Base-by-base conservation (phyloP, 2,113 vertebrate species). In the Desmodus rotundus region DNA sequence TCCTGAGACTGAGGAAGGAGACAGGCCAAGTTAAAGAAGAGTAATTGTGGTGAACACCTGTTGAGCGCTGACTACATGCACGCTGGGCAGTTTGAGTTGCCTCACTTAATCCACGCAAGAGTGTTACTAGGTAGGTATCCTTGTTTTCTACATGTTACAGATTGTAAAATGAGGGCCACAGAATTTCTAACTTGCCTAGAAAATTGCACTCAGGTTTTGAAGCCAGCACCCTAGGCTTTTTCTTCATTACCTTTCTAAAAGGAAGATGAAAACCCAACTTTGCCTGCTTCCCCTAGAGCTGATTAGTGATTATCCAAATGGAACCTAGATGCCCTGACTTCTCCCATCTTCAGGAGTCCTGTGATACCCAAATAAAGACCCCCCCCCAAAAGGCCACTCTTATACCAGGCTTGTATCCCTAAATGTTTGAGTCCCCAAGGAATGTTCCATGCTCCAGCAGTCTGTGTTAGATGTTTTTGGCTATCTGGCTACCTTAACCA, bases 241-340 rank as follows among this genome's bases (percentile, higher is more conserved):
- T 65, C 81, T 95, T 74, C 68, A 80, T 31, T 28, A 45, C 5
- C 56, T 89, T 76, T 65, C 26, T 87, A 70, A 94, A 89, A 87
- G 28, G 87, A 93, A 91, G 63, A 92, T 52, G 65, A 61, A 92
- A 68, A 78, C 50, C n/a, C 91, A 50, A 80, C 26, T 67, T 86
- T 50, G 45, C 17, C 31, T 72, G 31, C 45, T 72, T 47, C n/a
- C 16, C 73, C 41, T 80, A 47, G 19, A 92, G 50, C n/a, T 45
- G 9, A 68, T 80, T 54, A 61, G 11, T 86, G 45, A 91, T 88
- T 54, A 89, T 54, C 19, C 47, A 74, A 72, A 89, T 52, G 22
- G 47, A 82, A 78, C 41, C 31, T 52, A 67, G 41, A 65, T 73
- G 61, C 58, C 43, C 17, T 20, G 61, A 58, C 6, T 68, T 89